phyloP scores from a whole-genome alignment of 2,113 vertebrate genomes.

The Xenus cinereus region DNA sequence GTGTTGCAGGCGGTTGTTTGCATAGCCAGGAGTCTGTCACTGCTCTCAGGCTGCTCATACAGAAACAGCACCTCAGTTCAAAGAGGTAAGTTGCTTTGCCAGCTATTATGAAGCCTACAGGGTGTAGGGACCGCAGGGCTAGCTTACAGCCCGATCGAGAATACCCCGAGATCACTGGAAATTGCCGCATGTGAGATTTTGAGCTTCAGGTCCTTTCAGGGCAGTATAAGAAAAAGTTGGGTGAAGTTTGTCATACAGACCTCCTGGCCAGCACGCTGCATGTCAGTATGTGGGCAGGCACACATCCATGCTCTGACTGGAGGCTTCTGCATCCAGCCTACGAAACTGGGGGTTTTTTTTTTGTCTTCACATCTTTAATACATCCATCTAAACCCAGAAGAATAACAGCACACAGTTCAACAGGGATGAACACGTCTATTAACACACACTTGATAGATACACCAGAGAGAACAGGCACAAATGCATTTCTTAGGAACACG shows the following conservation, averaged over 20 bases:
- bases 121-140: not conserved
- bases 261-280: accelerated
- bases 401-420: not conserved
- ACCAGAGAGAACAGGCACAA: not conserved
- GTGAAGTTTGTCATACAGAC: accelerated
- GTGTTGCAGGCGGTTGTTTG: not conserved
- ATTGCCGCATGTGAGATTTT: accelerated
- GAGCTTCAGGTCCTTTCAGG: not conserved
- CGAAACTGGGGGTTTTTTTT: accelerated
- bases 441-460: not conserved
- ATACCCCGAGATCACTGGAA: not conserved
- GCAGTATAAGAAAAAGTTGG: not conserved
- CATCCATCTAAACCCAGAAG: no score
- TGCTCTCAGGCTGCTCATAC: not conserved
- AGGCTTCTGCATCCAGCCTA: not conserved
- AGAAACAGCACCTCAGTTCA: not conserved
- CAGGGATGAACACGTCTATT: accelerated
- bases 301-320: accelerated
- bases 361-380: not conserved
- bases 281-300: accelerated
- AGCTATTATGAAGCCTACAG: not conserved
- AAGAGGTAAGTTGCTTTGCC: not conserved
- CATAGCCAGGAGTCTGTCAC: accelerated
- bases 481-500: not conserved
- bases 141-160: not conserved